Percentiles rank a stretch among this genome's conserved stretches.
Evolutionary conservation across 2,888 invertebrate genomes (phyloP).

Genomic region (Macropis europaea): DNA sequence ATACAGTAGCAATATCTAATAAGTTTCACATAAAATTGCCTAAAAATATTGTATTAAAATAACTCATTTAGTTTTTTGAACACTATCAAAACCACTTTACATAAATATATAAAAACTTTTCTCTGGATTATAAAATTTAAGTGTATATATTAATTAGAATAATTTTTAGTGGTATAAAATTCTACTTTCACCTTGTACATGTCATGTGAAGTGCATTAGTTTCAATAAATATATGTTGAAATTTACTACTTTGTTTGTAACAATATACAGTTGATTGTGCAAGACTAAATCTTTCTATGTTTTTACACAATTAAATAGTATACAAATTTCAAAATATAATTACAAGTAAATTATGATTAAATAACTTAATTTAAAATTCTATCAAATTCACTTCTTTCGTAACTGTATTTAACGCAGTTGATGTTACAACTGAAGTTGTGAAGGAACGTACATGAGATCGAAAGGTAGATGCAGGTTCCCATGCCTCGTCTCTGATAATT

Average conservation of each 20-base stretch:
- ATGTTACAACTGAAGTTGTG: constrained; percentile 61
- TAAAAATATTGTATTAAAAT: neutral
- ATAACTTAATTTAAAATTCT: constrained; percentile 58
- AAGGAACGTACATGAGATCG: constrained; percentile 73
- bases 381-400: constrained; percentile 71
- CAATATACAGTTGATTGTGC: neutral
- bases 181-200: constrained; percentile 6
- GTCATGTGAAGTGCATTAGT: constrained; percentile 3
- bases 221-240: constrained; percentile 24
- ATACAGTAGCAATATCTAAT: neutral
- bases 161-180: neutral
- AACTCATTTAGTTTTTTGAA: neutral
- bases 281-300: neutral
- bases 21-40: neutral
- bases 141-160: constrained; percentile 15
- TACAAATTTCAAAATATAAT: neutral
- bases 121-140: neutral
- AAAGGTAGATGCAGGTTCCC: constrained; percentile 71
- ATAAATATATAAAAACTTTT: neutral
- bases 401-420: constrained; percentile 60
- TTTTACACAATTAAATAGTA: neutral
- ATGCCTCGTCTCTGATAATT: constrained; percentile 74
- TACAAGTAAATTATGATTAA: neutral
- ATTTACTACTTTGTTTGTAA: neutral
- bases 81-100: neutral